A percentile compares a stretch with the other conserved stretches of the same genome.
Evolutionary conservation across 2,888 invertebrate genomes (phyloP).

Genomic region (Malthinus flaveolus): DNA sequence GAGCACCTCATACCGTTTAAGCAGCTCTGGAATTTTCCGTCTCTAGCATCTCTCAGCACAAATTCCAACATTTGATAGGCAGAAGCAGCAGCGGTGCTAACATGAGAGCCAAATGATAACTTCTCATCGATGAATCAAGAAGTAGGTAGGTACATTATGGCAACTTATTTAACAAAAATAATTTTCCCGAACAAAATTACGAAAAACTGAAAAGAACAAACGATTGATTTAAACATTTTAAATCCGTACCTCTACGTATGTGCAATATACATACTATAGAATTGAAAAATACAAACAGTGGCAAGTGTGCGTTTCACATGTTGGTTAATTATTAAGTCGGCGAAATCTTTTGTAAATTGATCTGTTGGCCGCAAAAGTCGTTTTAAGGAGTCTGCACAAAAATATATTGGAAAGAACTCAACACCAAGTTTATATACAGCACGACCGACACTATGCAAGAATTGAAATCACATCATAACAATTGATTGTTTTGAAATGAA

Average conservation of each 20-base stretch:
- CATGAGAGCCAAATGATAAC: too few relatives aligned
- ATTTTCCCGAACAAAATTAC: too few relatives aligned
- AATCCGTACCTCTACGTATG: background rate
- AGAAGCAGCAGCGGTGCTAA: too few relatives aligned
- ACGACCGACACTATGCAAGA: background rate
- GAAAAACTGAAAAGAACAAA: too few relatives aligned
- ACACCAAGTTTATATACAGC: constrained; percentile 4
- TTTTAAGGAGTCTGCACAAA: constrained; percentile 8
- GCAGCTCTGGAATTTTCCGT: too few relatives aligned
- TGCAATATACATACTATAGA: background rate
- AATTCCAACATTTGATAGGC: too few relatives aligned
- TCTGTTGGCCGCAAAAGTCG: constrained; percentile 8
- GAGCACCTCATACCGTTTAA: too few relatives aligned
- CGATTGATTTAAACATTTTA: too few relatives aligned
- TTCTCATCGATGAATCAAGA: too few relatives aligned
- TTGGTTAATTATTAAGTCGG: constrained; percentile 20
- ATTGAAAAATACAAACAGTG: constrained; percentile 2
- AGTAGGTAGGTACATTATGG: too few relatives aligned
- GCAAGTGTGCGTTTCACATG: constrained; percentile 15
- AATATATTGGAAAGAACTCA: background rate
- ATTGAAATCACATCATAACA: constrained; percentile 4
- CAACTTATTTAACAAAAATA: too few relatives aligned
- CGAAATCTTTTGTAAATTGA: constrained; percentile 15
- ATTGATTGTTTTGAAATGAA: constrained; percentile 1
- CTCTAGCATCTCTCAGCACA: too few relatives aligned